Percentiles rank a stretch among this genome's conserved stretches.
Evolutionary conservation across 2,888 invertebrate genomes (phyloP).

Genomic region (Meiosimyza decipiens): DNA sequence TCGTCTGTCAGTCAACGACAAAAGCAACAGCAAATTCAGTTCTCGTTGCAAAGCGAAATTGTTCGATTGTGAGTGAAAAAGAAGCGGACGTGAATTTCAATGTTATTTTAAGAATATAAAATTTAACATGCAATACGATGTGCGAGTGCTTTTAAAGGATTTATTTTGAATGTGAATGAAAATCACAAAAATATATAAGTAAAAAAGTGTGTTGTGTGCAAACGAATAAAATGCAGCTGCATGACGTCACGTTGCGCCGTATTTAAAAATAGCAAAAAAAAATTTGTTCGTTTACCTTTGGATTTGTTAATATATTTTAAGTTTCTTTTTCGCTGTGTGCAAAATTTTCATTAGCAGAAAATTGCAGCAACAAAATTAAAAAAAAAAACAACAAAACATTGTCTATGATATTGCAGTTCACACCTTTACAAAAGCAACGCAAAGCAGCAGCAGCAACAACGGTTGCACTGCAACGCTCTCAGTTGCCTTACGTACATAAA

Average conservation of each 20-base stretch:
- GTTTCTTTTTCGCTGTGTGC: neutral
- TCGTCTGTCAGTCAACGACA: neutral
- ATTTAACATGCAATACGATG: no score
- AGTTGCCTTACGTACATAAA: neutral
- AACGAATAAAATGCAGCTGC: conserved; percentile 1
- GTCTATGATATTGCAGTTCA: conserved; percentile 5
- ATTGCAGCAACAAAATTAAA: neutral
- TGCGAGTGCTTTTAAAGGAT: no score
- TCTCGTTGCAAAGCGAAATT: neutral
- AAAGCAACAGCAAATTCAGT: neutral
- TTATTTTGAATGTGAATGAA: no score
- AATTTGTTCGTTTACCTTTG: neutral
- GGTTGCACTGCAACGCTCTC: neutral
- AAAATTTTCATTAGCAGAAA: no score
- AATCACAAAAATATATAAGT: no score
- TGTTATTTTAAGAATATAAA: no score
- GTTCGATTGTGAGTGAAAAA: conserved; percentile 3
- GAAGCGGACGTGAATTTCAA: no score
- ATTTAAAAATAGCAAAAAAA: conserved; percentile 2
- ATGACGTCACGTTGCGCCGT: neutral
- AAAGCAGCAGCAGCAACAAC: neutral
- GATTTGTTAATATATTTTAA: neutral
- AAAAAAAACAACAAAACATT: neutral
- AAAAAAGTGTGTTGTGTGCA: no score
- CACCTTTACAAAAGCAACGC: neutral